These are phyloP conservation scores for Pocillopora damicornis DNA, from an alignment of 64 coral and sea anemone genomes.

Conservation along the genomic window DNA sequence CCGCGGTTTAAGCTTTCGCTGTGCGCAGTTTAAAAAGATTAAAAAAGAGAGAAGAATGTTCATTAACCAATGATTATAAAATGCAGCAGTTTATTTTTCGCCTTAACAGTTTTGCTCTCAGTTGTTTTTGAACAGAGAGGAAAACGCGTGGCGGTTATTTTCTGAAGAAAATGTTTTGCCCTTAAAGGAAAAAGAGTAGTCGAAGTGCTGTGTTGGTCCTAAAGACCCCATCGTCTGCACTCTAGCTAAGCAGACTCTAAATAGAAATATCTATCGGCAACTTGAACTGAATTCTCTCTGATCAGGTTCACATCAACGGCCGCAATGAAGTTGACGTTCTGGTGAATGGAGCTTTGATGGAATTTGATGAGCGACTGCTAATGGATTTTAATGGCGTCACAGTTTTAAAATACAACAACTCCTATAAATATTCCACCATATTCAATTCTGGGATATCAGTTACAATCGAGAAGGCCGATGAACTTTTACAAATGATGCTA, in stretches of 20 bases:
- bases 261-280: too few species aligned
- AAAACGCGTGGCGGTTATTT: too few species aligned
- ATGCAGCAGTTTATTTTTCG: too few species aligned
- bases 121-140: too few species aligned
- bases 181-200: too few species aligned
- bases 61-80: too few species aligned
- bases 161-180: too few species aligned
- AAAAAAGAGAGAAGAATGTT: too few species aligned
- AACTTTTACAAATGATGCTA: conserved; percentile 45
- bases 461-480: conserved; percentile 4
- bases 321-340: conserved; percentile 21
- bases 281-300: background rate
- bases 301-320: conserved; percentile 43
- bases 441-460: conserved; percentile 56
- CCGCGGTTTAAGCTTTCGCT: too few species aligned
- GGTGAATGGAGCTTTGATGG: conserved; percentile 35
- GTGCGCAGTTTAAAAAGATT: too few species aligned
- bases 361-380: conserved; percentile 33
- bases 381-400: conserved; percentile 21
- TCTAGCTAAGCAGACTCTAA: background rate
- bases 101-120: too few species aligned
- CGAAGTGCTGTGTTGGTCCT: too few species aligned
- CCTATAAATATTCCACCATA: conserved; percentile 35
- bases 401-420: conserved; percentile 36
- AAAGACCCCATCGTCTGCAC: background rate